phyloP scores from a whole-genome alignment of 2,888 invertebrate species.

The Andrena trimmerana region DNA sequence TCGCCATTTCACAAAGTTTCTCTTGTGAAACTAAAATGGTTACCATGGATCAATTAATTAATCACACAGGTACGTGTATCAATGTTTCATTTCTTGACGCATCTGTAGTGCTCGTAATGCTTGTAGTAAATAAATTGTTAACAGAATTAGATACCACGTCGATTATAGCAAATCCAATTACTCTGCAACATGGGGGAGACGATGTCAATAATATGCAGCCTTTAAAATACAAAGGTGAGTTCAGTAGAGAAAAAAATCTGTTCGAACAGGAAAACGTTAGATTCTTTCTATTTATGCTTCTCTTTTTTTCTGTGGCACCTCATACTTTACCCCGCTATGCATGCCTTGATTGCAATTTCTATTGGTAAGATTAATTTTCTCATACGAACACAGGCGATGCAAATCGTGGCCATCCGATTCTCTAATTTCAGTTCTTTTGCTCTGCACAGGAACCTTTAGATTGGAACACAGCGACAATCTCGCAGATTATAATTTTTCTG shows the following conservation, averaged over 20 bases:
- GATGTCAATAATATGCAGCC: fast-evolving
- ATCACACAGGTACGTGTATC: slow-evolving; percentile 25
- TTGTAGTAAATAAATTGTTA: background rate
- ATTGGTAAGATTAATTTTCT: slow-evolving; percentile 42
- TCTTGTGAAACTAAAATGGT: background rate
- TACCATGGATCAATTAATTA: slow-evolving; percentile 1
- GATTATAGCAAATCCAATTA: too few species aligned
- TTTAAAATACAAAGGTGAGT: slow-evolving; percentile 15
- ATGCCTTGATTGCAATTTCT: background rate
- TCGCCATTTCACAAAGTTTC: background rate
- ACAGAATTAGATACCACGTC: background rate
- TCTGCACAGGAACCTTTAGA: slow-evolving; percentile 58
- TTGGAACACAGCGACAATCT: slow-evolving; percentile 51
- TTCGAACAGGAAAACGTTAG: background rate
- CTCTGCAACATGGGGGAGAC: background rate
- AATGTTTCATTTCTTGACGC: background rate
- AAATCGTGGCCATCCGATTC: background rate
- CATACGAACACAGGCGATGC: background rate
- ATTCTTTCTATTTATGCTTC: slow-evolving; percentile 1
- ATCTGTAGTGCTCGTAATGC: background rate
- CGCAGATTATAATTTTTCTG: slow-evolving; percentile 67
- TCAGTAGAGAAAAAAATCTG: background rate
- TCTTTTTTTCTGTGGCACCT: background rate
- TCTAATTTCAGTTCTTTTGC: background rate
- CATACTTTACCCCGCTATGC: slow-evolving; percentile 1